phyloP scores from a whole-genome alignment of 2,888 invertebrate species.

The Muschampia plurimacula region DNA sequence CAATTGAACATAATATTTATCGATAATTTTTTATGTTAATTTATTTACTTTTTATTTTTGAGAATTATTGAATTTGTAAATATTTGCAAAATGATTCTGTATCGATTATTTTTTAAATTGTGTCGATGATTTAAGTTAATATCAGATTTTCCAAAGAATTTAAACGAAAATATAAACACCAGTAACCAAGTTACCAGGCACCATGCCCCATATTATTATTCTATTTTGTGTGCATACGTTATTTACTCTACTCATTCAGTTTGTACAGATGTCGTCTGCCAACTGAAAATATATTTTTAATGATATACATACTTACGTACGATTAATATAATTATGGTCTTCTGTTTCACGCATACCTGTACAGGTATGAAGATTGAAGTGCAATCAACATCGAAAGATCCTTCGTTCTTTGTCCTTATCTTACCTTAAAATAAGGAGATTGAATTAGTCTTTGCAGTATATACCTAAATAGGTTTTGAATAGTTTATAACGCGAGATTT shows the following conservation, averaged over 20 bases:
- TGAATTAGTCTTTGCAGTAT: no score
- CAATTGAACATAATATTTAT: no score
- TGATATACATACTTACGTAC: slow-evolving; percentile 35
- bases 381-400: no score
- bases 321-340: slow-evolving; percentile 23
- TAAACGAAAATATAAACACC: slow-evolving; percentile 48
- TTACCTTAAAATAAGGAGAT: no score
- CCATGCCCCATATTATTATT: slow-evolving; percentile 45
- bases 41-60: no score
- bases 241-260: slow-evolving; percentile 49
- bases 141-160: slow-evolving; percentile 41
- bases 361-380: background rate
- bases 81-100: no score
- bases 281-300: slow-evolving; percentile 43
- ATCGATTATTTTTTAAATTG: slow-evolving; percentile 41
- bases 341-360: background rate
- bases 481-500: background rate
- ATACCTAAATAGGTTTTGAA: background rate
- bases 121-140: slow-evolving; percentile 45
- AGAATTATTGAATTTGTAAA: no score
- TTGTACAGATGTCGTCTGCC: slow-evolving; percentile 63
- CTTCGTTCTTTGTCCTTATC: no score
- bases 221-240: slow-evolving; percentile 44
- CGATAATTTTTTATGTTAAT: no score
- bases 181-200: slow-evolving; percentile 47